Percentiles rank a stretch among this genome's conserved stretches.
These are phyloP conservation scores for Alcedo atthis DNA, from an alignment of 2,797 vertebrate genomes.

Conservation along the genomic window DNA sequence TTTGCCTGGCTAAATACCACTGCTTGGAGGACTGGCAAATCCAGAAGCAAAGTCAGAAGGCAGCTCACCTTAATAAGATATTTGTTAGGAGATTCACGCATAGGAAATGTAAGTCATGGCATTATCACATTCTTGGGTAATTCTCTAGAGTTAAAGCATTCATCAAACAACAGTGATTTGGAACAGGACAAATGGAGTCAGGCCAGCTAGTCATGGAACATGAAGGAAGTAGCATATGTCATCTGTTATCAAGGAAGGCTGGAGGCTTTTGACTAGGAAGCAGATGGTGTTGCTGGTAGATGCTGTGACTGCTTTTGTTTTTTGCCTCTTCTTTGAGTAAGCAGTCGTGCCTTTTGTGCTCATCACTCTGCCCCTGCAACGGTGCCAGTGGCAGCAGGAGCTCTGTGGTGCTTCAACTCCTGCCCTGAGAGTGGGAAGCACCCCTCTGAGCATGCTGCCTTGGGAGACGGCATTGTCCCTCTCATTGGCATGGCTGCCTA, in stretches of 20 bases:
- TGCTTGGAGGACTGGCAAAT: neutral
- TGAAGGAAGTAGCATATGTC: neutral
- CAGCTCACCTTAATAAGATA: neutral
- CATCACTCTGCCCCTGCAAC: neutral
- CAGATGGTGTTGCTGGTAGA: neutral
- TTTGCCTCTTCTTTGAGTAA: neutral
- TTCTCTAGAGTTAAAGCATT: neutral
- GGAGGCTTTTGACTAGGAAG: neutral
- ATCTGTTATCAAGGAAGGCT: neutral
- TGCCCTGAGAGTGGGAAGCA: fast-evolving
- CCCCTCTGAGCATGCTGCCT: neutral
- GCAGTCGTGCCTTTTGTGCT: neutral
- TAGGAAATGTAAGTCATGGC: neutral
- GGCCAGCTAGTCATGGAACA: neutral
- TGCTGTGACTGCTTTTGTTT: neutral
- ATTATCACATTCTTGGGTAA: neutral
- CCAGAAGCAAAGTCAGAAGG: neutral
- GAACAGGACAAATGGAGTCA: neutral
- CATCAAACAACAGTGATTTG: neutral
- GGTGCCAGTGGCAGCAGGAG: fast-evolving
- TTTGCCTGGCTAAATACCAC: neutral
- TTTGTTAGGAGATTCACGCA: neutral
- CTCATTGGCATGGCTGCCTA: fast-evolving
- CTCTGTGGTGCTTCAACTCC: neutral
- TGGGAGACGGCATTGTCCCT: neutral